Conservation (phyloP, 2,797 vertebrate genomes). For the Tenualosa thibaudeaui region DNA sequence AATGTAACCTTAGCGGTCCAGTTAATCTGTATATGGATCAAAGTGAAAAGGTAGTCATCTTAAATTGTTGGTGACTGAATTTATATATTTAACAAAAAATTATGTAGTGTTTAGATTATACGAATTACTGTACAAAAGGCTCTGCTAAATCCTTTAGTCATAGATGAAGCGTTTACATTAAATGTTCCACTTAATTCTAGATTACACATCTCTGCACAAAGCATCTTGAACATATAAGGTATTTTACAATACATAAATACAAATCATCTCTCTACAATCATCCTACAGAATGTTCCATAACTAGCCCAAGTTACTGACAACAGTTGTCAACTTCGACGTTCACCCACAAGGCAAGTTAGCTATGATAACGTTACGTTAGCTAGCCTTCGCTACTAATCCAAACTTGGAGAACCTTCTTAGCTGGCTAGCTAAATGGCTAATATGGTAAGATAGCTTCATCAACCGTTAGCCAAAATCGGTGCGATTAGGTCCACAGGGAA, state of each 20-base stretch:
- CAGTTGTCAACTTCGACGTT: conserved; percentile 19
- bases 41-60: neutral
- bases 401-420: conserved; percentile 19
- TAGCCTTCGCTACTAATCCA: conserved; percentile 7
- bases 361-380: neutral
- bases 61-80: neutral
- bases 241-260: neutral
- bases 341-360: conserved; percentile 8
- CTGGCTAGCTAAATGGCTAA: neutral
- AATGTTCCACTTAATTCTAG: neutral
- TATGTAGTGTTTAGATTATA: too few relatives aligned
- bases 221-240: neutral
- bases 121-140: too few relatives aligned
- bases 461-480: neutral
- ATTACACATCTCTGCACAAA: neutral
- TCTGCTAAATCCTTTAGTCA: too few relatives aligned
- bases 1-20: too few relatives aligned
- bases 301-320: neutral
- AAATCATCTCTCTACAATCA: neutral
- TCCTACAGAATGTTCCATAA: neutral
- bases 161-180: neutral
- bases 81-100: too few relatives aligned
- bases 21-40: neutral
- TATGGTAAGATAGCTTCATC: conserved; percentile 13
- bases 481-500: neutral